phyloP scores from a whole-genome alignment of 2,888 invertebrate genomes.

The Nemotelus nigrinus region DNA sequence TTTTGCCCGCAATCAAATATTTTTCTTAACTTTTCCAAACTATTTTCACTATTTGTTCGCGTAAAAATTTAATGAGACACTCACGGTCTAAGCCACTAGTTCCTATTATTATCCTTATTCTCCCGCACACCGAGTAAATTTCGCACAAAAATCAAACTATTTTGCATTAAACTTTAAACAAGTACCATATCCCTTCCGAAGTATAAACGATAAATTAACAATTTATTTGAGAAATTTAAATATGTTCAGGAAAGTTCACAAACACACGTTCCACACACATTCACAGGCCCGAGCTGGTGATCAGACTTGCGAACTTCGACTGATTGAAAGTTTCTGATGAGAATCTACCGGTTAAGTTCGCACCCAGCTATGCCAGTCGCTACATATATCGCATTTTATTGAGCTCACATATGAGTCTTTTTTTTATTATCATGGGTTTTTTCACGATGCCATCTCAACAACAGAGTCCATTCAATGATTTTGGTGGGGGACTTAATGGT shows the following conservation, averaged over 20 bases:
- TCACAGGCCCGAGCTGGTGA: not conserved
- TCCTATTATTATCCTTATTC: too few species aligned
- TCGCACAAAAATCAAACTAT: too few species aligned
- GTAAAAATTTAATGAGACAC: not conserved
- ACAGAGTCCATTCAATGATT: not conserved
- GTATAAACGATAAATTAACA: not conserved
- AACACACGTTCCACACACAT: slow-evolving; percentile 15
- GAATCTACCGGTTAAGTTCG: slow-evolving; percentile 33
- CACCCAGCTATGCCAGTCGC: slow-evolving; percentile 18
- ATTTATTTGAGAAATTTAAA: not conserved
- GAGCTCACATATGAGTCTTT: not conserved
- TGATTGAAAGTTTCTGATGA: slow-evolving; percentile 37
- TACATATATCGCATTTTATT: slow-evolving; percentile 33
- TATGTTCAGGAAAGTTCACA: not conserved
- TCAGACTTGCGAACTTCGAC: slow-evolving; percentile 34
- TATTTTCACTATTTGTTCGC: not conserved
- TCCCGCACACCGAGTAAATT: too few species aligned
- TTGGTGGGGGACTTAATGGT: slow-evolving; percentile 20
- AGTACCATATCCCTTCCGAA: not conserved
- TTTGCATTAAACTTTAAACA: not conserved
- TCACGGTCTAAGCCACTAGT: not conserved
- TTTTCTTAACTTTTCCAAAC: not conserved
- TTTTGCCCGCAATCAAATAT: slow-evolving; percentile 6
- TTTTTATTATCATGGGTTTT: slow-evolving; percentile 16
- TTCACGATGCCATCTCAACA: slow-evolving; percentile 19